Base-by-base conservation (phyloP, 2,888 invertebrate genomes). In the Hylaea fasciaria region DNA sequence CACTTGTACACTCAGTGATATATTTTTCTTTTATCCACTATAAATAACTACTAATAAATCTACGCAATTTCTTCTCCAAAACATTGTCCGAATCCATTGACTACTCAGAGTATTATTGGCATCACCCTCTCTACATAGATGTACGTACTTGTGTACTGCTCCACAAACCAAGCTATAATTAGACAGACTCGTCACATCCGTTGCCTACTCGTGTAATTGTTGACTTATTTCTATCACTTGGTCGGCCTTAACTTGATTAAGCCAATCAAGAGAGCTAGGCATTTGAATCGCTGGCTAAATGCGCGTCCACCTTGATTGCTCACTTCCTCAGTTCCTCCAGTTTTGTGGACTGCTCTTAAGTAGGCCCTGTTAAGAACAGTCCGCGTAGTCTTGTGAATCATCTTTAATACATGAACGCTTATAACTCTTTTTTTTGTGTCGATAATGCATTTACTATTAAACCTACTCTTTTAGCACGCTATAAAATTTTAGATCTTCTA, bases 201-300 rank as follows among this genome's bases (percentile, higher is more conserved):
- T 74, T 74, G 77, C 74, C 77, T 74, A 57, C 57, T 68, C 71
- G 62, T 65, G 68, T 75, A 80, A 79, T 80, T 77, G 75, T 76
- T 81, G 72, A 66, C 63, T 71, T 69, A 70, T 74, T 71, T 73
- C 71, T 79, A 74, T 72, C 75, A 71, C 75, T 66, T 60, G 71
- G 74, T 75, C 73, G 72, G 70, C 72, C 69, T 72, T 82, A 81
- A 83, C 80, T 74, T 67, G 73, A 76, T 80, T 80, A 82, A 70
- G 71, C 70, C 74, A 75, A 76, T 75, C 70, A 69, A 64, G 61
- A 46, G 62, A 56, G 65, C 64, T 70, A 70, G 71, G 68, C 69
- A 69, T 69, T 70, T 70, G 69, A 69, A 68, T 66, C 65, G 63
- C 54, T 59, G 58, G 61, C 61, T 65, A 62, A 64, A 69, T 66